Base-by-base conservation (phyloP, 2,113 vertebrate species). In the Alouatta palliata region DNA sequence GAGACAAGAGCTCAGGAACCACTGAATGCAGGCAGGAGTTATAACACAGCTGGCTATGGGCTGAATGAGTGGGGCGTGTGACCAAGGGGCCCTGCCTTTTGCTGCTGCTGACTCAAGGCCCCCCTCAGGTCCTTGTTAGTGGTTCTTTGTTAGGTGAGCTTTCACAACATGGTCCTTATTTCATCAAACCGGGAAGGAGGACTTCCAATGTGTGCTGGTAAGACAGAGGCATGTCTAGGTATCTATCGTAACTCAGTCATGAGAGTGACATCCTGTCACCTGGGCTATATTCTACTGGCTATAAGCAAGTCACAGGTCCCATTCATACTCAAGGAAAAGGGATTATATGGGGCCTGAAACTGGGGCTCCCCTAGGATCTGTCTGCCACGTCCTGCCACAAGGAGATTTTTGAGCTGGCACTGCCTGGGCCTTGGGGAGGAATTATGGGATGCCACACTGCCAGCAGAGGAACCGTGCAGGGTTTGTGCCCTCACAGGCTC, bases 191-290 rank as follows among this genome's bases (percentile, higher is more conserved):
- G 32, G 76, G 49, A 47, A 71, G 76, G 76, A 73, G 40, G 19
- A 3, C 5, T 35, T 73, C 35, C 8, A 5, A 8, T 2, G 9
- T 66, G 17, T 4, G 9, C 76, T 80, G 10, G 49, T 49, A 25
- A 80, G 64, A 56, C 0, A 52, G 45, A 80, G 73, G 19, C n/a
- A 45, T 56, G 25, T 9, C 32, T 30, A 35, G 8, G 7, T 3
- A 0, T 3, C 20, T 20, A 17, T 4, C 3, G 2, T 16, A 37
- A 27, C 4, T 0, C 13, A n/a, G 35, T 61, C 23, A 8, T 13
- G 52, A 32, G 8, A 3, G 37, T 9, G 35, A 35, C 84, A 73
- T 21, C 16, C 10, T 52, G 32, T 91, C 52, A 37, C 66, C 64
- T 73, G 58, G 14, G 40, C 85, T 52, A 8, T 45, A 45, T 87